A percentile compares a stretch with the other conserved stretches of the same genome.
Conservation (phyloP, 2,888 invertebrate genomes). For the Timema podura region DNA sequence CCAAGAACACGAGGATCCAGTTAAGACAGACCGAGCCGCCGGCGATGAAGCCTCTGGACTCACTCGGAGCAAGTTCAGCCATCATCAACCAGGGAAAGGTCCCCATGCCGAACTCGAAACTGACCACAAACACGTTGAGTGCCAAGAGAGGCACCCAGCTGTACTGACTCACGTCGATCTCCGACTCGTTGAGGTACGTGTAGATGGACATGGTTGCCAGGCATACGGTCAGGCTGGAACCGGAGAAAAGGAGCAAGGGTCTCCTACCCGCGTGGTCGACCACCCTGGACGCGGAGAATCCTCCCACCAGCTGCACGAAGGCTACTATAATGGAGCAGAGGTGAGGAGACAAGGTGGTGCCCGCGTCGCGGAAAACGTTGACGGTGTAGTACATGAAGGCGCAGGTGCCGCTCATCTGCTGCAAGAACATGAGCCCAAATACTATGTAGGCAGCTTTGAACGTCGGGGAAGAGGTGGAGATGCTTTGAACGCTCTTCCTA, state of each 20-base stretch:
- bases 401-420: constrained; percentile 41
- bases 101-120: constrained; percentile 59
- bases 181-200: background rate
- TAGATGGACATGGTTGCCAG: constrained; percentile 3
- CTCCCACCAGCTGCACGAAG: constrained; percentile 34
- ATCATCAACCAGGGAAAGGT: constrained; percentile 59
- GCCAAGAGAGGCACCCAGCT: constrained; percentile 52
- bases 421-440: constrained; percentile 46
- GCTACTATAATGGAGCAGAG: constrained; percentile 44
- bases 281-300: constrained; percentile 10
- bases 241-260: constrained; percentile 22
- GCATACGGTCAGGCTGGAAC: constrained; percentile 10
- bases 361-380: constrained; percentile 34
- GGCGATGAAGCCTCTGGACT: constrained; percentile 53
- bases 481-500: constrained; percentile 56
- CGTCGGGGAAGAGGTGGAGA: constrained; percentile 51
- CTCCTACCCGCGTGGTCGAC: constrained; percentile 24
- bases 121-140: constrained; percentile 55
- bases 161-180: background rate
- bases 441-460: constrained; percentile 67
- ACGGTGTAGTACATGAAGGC: constrained; percentile 46
- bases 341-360: constrained; percentile 46
- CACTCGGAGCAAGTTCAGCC: constrained; percentile 57
- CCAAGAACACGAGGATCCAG: constrained; percentile 53
- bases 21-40: constrained; percentile 55